A percentile compares a stretch with the other conserved stretches of the same genome.
Evolutionary conservation across 1,140 invertebrate species (phyloP).

Genomic region (Drosophila jambulina): DNA sequence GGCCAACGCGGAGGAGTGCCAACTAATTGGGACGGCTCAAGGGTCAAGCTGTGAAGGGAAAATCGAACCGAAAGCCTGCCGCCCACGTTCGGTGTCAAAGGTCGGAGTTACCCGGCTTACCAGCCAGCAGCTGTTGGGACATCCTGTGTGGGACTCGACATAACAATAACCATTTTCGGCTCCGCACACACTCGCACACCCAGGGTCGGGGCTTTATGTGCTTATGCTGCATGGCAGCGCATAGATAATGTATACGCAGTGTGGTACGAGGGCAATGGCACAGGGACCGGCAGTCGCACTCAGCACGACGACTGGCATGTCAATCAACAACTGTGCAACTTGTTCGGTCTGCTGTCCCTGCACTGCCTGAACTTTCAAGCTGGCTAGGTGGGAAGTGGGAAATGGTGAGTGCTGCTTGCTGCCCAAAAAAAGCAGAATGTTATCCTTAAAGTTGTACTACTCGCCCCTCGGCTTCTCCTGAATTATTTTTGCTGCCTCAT

Average conservation of each 20-base stretch:
- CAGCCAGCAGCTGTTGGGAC: conserved; percentile 65
- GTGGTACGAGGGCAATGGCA: conserved; percentile 30
- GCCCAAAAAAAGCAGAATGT: background rate
- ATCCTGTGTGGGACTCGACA: conserved; percentile 65
- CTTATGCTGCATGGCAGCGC: conserved; percentile 53
- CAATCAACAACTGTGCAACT: conserved; percentile 60
- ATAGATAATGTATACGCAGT: conserved; percentile 65
- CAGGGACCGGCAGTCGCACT: conserved; percentile 6
- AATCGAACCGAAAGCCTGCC: conserved; percentile 36
- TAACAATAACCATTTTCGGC: conserved; percentile 77
- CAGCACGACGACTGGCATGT: conserved; percentile 41
- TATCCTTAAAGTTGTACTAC: conserved; percentile 32
- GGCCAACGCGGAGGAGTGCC: conserved; percentile 14
- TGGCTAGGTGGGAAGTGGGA: conserved; percentile 25
- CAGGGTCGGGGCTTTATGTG: conserved; percentile 18
- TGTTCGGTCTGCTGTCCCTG: conserved; percentile 32
- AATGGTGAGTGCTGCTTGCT: conserved; percentile 27
- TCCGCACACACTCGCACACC: conserved; percentile 20
- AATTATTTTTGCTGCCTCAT: conserved; percentile 33
- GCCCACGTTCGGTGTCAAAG: conserved; percentile 65
- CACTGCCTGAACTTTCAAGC: conserved; percentile 27
- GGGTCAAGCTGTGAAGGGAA: conserved; percentile 26
- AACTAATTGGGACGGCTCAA: conserved; percentile 18
- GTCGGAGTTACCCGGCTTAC: conserved; percentile 25
- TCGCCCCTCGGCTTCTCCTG: background rate